A percentile compares a stretch with the other conserved stretches of the same genome.
phyloP scores from a whole-genome alignment of 2,888 invertebrate species.

The Perizoma affinitatum region DNA sequence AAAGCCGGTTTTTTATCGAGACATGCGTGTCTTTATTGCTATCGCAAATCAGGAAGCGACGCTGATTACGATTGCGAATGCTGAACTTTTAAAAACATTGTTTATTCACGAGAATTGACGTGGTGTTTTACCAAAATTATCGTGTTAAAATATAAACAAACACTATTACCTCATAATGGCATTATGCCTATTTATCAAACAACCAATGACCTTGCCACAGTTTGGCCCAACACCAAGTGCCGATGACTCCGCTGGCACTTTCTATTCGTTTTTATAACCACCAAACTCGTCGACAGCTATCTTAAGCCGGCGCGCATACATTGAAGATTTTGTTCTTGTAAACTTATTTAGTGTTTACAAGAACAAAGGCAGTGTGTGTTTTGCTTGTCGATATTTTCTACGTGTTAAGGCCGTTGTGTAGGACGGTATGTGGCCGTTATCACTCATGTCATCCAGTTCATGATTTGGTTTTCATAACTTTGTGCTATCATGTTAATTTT shows the following conservation, averaged over 20 bases:
- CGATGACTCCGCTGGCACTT: conserved; percentile 77
- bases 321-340: conserved; percentile 42
- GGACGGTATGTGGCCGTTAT: conserved; percentile 48
- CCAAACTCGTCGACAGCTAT: conserved; percentile 38
- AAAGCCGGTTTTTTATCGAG: conserved; percentile 27
- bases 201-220: conserved; percentile 76
- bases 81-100: conserved; percentile 19
- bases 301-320: conserved; percentile 42
- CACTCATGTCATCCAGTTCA: conserved; percentile 46
- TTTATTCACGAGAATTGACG: conserved; percentile 12
- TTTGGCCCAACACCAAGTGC: conserved; percentile 76
- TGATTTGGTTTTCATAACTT: conserved; percentile 50
- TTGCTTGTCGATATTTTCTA: conserved; percentile 13
- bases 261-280: conserved; percentile 70
- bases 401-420: conserved; percentile 22
- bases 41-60: conserved; percentile 26
- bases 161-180: conserved; percentile 62
- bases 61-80: conserved; percentile 21
- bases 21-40: conserved; percentile 27
- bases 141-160: conserved; percentile 72
- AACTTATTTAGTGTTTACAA: conserved; percentile 16
- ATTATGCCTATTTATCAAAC: conserved; percentile 73
- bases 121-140: background rate
- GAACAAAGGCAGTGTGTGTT: conserved; percentile 37
- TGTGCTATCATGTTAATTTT: conserved; percentile 43